Evolutionary conservation across 2,888 invertebrate genomes (phyloP).

Genomic region (Eumerus sabulonum): DNA sequence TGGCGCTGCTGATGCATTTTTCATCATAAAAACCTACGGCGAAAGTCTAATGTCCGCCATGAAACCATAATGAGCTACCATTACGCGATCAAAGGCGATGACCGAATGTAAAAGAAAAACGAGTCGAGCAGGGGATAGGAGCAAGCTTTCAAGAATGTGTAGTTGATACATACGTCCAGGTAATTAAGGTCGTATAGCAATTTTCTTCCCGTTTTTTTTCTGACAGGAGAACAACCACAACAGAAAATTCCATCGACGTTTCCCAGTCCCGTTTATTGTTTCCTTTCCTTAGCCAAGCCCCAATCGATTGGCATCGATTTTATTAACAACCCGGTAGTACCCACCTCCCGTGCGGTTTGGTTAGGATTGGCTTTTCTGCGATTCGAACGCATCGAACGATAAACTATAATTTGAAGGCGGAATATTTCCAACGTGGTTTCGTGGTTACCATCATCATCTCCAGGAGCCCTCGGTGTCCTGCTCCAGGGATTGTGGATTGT

Average conservation of each 20-base stretch:
- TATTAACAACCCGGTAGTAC: neutral
- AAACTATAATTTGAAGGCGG: constrained; percentile 36
- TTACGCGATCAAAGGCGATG: too few relatives aligned
- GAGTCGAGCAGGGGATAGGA: too few relatives aligned
- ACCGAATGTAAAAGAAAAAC: too few relatives aligned
- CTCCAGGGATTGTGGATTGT: constrained; percentile 1
- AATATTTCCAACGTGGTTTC: constrained; percentile 19
- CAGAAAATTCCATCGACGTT: too few relatives aligned
- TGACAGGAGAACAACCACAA: too few relatives aligned
- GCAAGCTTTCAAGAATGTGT: too few relatives aligned
- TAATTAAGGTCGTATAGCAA: neutral
- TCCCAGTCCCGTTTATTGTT: constrained; percentile 10
- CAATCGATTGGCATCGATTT: constrained; percentile 45
- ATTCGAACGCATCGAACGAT: constrained; percentile 36
- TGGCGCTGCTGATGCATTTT: too few relatives aligned
- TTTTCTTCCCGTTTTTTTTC: neutral
- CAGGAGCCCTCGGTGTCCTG: neutral
- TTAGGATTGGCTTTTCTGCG: constrained; percentile 22
- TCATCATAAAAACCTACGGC: too few relatives aligned
- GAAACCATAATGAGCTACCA: too few relatives aligned
- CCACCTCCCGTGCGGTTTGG: too few relatives aligned
- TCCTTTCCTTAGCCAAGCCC: neutral
- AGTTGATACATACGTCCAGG: too few relatives aligned
- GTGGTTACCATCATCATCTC: constrained; percentile 28
- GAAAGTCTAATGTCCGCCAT: too few relatives aligned